These are phyloP conservation scores for Xiphophorus maculatus DNA, from an alignment of 2,113 vertebrate genomes.

Conservation along the genomic window DNA sequence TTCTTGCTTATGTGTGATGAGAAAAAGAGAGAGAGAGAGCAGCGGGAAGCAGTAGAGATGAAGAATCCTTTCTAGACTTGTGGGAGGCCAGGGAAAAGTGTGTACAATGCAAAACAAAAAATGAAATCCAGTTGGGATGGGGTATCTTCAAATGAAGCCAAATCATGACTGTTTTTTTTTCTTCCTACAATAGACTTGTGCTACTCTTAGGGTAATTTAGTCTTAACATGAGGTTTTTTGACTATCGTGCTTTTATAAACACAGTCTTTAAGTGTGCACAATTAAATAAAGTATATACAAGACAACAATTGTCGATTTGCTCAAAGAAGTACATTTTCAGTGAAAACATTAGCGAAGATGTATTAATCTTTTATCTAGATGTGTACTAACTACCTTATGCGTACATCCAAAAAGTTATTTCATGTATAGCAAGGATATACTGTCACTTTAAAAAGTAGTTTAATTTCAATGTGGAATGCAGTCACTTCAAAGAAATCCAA, in stretches of 20 bases:
- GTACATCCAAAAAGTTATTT: background rate
- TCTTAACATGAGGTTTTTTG: too few relatives aligned
- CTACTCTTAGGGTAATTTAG: too few relatives aligned
- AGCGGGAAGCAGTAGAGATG: slow-evolving; percentile 37
- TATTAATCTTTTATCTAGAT: background rate
- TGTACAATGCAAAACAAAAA: background rate
- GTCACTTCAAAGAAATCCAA: too few relatives aligned
- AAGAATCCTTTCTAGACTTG: slow-evolving; percentile 61
- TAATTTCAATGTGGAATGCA: too few relatives aligned
- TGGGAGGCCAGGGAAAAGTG: slow-evolving; percentile 31
- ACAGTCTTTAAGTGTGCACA: background rate
- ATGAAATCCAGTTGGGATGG: background rate
- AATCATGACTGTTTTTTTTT: background rate
- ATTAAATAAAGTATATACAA: background rate
- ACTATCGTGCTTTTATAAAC: background rate
- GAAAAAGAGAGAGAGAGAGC: background rate
- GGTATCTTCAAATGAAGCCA: background rate
- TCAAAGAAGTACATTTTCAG: background rate
- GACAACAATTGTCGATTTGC: background rate
- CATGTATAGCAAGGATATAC: too few relatives aligned
- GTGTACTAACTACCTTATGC: background rate
- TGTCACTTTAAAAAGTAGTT: too few relatives aligned
- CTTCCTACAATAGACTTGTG: background rate
- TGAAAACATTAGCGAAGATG: background rate
- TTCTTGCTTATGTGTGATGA: slow-evolving; percentile 24